phyloP scores from a whole-genome alignment of 2,797 vertebrate genomes.

The Phataginus tetradactyla region DNA sequence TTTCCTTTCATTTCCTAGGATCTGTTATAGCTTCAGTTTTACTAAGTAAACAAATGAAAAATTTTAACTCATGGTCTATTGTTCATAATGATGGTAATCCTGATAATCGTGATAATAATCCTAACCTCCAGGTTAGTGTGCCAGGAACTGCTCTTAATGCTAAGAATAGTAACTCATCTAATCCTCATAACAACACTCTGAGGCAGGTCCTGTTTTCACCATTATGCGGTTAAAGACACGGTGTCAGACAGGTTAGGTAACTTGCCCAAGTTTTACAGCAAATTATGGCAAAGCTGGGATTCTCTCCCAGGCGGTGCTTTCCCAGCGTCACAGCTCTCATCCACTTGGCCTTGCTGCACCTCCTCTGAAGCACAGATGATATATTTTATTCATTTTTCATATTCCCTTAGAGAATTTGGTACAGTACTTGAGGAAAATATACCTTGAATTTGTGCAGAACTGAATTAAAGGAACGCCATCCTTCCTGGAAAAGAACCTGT shows the following conservation, averaged over 20 bases:
- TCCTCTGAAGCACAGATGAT: neutral
- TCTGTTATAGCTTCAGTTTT: constrained; percentile 4
- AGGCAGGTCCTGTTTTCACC: neutral
- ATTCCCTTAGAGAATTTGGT: neutral
- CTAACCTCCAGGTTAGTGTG: neutral
- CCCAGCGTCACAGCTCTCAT: neutral
- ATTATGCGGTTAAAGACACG: neutral
- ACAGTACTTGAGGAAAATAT: neutral
- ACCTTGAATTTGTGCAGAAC: neutral
- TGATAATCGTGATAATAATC: neutral
- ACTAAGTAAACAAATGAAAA: neutral
- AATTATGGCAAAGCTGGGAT: neutral
- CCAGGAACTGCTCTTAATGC: neutral
- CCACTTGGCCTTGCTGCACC: neutral
- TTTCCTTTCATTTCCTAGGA: neutral
- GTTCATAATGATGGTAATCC: neutral
- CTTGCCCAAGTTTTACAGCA: neutral
- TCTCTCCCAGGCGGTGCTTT: neutral
- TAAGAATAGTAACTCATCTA: neutral
- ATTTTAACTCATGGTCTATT: neutral
- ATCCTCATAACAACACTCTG: neutral
- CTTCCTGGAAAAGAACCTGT: neutral
- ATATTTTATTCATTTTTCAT: neutral
- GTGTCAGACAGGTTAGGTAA: neutral
- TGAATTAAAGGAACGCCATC: neutral